Base-by-base conservation (phyloP, 2,797 vertebrate genomes). In the Takifugu ocellatus region DNA sequence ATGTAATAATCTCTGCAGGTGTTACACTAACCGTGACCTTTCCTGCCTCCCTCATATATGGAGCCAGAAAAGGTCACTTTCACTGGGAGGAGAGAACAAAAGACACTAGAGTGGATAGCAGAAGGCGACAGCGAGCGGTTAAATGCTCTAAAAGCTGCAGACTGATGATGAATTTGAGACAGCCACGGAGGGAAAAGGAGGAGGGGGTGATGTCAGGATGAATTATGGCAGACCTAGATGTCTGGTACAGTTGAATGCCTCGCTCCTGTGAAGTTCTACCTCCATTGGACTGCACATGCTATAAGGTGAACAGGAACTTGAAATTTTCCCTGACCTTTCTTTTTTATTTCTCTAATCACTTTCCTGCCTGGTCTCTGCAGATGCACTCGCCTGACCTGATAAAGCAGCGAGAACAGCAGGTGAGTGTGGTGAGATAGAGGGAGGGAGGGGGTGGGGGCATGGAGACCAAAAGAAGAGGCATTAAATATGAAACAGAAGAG, bases 311-410 rank as follows among this genome's bases (percentile, higher is more conserved):
- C 45, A 67, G 39, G 27, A 49, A 53, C 47, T 52, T 59, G 57
- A 67, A 67, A 78, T 69, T 75, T 76, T 76, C 33, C 42, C 50
- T 55, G 61, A 68, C 67, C 56, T 59, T 39, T 54, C 75, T 78
- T 74, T 11, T 48, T 21, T 74, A 11, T 25, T 21, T 48, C 25
- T 48, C 25, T 24, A 25, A 48, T 48, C 78, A 78, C 77, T 77
- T 61, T 46, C n/a, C 65, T 58, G 39, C 59, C 68, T 74, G 63
- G 59, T 49, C 26, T 58, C 63, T 8, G 52, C 43, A 43, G 64
- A 42, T 56, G 59, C 75, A 75, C 77, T 80, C 66, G 79, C 65
- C 36, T 72, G 76, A 77, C 72, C 78, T 47, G 78, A 81, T 82
- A 74, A 81, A 74, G 61, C 59, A 68, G 59, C 36, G 67, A 59